These are phyloP conservation scores for Pedetes capensis DNA, from an alignment of 2,113 vertebrate species.

Conservation along the genomic window DNA sequence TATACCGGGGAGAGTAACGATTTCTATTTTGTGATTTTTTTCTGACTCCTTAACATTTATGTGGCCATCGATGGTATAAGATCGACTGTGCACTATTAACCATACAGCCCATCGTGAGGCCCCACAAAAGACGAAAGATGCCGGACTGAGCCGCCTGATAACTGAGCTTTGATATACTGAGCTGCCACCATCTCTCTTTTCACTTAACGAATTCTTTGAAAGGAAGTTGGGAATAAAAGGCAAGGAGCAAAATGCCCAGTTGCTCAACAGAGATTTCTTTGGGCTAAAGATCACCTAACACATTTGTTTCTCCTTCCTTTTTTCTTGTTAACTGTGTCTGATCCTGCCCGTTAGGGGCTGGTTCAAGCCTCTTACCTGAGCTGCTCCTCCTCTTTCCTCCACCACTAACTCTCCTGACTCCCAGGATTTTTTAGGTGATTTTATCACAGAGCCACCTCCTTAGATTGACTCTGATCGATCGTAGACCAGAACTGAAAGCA, in stretches of 20 bases:
- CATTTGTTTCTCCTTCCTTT: constrained; percentile 81
- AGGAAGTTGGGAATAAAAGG: constrained; percentile 83
- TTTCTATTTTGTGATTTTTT: constrained; percentile 60
- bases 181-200: constrained; percentile 81
- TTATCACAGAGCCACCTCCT: not conserved
- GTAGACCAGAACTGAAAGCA: not conserved
- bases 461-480: not conserved
- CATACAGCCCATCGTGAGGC: constrained; percentile 77
- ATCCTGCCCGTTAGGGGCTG: constrained; percentile 73
- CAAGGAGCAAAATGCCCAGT: constrained; percentile 82
- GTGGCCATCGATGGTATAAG: constrained; percentile 67
- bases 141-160: constrained; percentile 80
- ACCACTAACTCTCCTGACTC: constrained; percentile 65
- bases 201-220: constrained; percentile 80
- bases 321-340: constrained; percentile 79
- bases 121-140: constrained; percentile 82
- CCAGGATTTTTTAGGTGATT: not conserved
- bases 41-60: constrained; percentile 54
- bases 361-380: constrained; percentile 53
- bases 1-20: constrained; percentile 66
- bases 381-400: constrained; percentile 59
- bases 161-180: constrained; percentile 76
- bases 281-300: constrained; percentile 84
- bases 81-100: constrained; percentile 76
- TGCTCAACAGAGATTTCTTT: constrained; percentile 82